Conservation (phyloP, 2,888 invertebrate species). For the Eupithecia tripunctaria region DNA sequence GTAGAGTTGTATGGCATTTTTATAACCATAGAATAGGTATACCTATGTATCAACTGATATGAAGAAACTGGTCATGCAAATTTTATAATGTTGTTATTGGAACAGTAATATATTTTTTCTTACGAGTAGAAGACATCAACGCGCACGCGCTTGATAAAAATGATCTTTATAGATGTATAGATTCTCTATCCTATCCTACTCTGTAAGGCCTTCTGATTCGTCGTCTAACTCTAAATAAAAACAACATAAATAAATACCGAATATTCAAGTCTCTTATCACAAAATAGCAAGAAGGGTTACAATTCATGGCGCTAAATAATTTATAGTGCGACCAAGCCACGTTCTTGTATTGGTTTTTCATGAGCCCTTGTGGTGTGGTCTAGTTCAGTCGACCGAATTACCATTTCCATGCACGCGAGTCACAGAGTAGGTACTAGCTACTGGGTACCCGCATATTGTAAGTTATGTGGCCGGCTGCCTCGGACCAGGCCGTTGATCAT, state of each 20-base stretch:
- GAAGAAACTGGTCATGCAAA: neutral
- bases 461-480: slow-evolving; percentile 25
- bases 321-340: neutral
- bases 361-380: slow-evolving; percentile 16
- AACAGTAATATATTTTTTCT: neutral
- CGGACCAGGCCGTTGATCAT: slow-evolving; percentile 36
- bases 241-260: neutral
- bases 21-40: neutral
- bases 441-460: neutral
- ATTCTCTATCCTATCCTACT: no score
- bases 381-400: slow-evolving; percentile 18
- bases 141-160: slow-evolving; percentile 15
- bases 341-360: slow-evolving; percentile 10
- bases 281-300: neutral
- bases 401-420: slow-evolving; percentile 33
- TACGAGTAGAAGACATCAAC: slow-evolving; percentile 37
- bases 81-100: neutral
- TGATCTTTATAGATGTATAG: neutral
- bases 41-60: neutral
- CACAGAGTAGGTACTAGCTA: neutral
- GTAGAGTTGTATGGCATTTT: neutral
- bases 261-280: neutral
- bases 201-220: no score
- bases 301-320: slow-evolving; percentile 1
- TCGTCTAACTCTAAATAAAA: neutral